These are phyloP conservation scores for Ameiurus melas DNA, from an alignment of 2,113 vertebrate genomes.

Conservation along the genomic window DNA sequence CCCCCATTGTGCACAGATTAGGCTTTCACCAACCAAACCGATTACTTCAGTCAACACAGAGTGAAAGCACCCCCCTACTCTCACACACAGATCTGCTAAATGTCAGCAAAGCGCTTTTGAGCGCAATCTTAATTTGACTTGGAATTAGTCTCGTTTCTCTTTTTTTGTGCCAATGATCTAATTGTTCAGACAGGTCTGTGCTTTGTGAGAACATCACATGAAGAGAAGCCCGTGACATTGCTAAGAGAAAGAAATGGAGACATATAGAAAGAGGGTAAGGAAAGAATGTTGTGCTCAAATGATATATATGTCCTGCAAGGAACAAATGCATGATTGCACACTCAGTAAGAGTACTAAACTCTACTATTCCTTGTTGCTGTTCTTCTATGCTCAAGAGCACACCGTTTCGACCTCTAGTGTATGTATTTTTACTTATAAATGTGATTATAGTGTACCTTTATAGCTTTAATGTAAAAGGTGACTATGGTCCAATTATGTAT, in stretches of 20 bases:
- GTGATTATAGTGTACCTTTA: background rate
- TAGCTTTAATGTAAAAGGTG: background rate
- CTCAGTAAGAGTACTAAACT: background rate
- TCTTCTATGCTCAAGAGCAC: background rate
- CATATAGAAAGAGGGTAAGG: slow-evolving; percentile 10
- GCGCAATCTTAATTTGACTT: slow-evolving; percentile 76
- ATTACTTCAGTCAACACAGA: slow-evolving; percentile 72
- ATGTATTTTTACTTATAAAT: background rate
- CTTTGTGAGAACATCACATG: slow-evolving; percentile 67
- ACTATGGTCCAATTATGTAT: background rate
- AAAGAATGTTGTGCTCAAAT: background rate
- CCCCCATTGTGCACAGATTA: slow-evolving; percentile 62
- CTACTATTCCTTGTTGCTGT: background rate
- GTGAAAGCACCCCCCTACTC: slow-evolving; percentile 57
- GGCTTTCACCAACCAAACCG: slow-evolving; percentile 62
- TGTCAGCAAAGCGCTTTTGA: slow-evolving; percentile 80
- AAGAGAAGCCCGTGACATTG: slow-evolving; percentile 65
- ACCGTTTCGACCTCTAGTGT: background rate
- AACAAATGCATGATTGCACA: background rate
- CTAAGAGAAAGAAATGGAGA: slow-evolving; percentile 52
- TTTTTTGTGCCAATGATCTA: slow-evolving; percentile 67
- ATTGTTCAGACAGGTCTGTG: slow-evolving; percentile 77
- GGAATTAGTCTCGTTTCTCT: slow-evolving; percentile 68
- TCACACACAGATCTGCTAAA: slow-evolving; percentile 75
- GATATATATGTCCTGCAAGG: background rate